Percentiles rank a stretch among this genome's conserved stretches.
phyloP scores from a whole-genome alignment of 2,113 vertebrate species.

The Cavia porcellus region DNA sequence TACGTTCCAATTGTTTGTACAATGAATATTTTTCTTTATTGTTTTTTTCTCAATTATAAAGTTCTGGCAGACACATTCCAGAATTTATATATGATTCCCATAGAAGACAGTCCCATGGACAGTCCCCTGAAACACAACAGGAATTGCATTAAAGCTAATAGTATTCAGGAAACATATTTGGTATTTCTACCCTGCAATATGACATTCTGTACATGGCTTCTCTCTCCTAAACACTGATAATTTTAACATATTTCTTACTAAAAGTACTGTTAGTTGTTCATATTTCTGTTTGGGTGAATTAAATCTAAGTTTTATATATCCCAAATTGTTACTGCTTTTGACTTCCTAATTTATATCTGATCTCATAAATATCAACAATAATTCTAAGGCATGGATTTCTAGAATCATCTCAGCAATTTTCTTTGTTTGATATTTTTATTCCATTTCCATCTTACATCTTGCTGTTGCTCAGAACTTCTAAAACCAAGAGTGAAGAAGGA shows the following conservation, averaged over 20 bases:
- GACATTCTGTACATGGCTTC: neutral
- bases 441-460: neutral
- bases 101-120: neutral
- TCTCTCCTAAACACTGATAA: neutral
- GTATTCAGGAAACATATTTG: neutral
- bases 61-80: neutral
- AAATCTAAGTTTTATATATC: conserved; percentile 30
- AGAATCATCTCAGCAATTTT: neutral
- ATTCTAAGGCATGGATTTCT: conserved; percentile 36
- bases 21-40: neutral
- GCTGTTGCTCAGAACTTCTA: conserved; percentile 24
- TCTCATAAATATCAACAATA: neutral
- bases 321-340: conserved; percentile 2
- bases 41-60: neutral
- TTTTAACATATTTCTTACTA: conserved; percentile 18
- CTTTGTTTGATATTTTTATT: neutral
- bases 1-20: neutral
- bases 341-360: neutral
- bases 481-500: neutral
- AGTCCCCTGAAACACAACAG: neutral
- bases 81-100: neutral
- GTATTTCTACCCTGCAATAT: neutral
- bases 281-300: conserved; percentile 31
- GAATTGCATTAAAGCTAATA: neutral
- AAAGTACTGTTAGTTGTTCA: conserved; percentile 38